Conservation (phyloP, 2,888 invertebrate species). For the Andrena hattorfiana region DNA sequence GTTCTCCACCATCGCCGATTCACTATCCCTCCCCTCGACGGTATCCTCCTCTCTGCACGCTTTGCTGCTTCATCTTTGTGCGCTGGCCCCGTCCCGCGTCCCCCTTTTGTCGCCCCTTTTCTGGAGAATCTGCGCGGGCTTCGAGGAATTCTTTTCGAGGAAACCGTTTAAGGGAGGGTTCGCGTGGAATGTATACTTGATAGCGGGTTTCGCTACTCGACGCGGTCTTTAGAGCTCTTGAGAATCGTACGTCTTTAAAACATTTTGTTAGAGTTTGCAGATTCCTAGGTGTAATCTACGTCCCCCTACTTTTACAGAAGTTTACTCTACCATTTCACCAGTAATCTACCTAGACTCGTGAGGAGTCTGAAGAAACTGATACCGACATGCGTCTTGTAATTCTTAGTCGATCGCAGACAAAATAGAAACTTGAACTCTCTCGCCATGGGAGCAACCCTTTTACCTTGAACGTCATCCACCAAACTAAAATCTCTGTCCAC, state of each 20-base stretch:
- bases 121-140: neutral
- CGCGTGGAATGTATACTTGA: neutral
- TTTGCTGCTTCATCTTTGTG: conserved; percentile 44
- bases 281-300: too few relatives aligned
- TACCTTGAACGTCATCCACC: neutral
- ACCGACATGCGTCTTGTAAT: neutral
- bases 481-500: neutral
- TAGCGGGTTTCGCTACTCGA: neutral
- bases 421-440: too few relatives aligned
- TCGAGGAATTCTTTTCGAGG: conserved; percentile 5
- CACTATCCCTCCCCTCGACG: conserved; percentile 21
- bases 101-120: conserved; percentile 18
- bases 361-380: neutral
- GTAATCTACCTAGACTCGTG: neutral
- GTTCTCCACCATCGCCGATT: conserved; percentile 66
- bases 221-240: neutral
- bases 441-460: neutral
- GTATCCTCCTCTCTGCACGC: conserved; percentile 14
- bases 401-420: too few relatives aligned
- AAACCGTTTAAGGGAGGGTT: neutral
- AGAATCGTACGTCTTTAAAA: too few relatives aligned
- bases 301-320: too few relatives aligned
- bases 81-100: conserved; percentile 12
- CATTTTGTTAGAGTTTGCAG: too few relatives aligned
- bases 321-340: too few relatives aligned